Conservation (phyloP, 2,888 invertebrate genomes). For the Tetrapedia diversipes region DNA sequence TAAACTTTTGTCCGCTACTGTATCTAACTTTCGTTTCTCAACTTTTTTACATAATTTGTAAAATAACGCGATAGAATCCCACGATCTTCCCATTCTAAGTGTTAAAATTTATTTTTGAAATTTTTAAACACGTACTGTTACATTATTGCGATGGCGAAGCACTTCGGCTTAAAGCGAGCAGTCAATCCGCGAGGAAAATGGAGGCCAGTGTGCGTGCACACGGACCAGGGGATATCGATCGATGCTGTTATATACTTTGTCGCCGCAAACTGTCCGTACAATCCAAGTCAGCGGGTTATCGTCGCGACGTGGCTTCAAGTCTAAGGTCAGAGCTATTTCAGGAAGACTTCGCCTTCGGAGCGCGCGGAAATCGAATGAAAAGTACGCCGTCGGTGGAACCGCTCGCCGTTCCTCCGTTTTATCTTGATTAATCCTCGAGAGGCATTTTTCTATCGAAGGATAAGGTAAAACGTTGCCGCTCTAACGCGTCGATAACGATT, state of each 20-base stretch:
- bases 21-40: too few species aligned
- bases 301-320: conserved; percentile 61
- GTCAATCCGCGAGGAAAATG: conserved; percentile 24
- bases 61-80: too few species aligned
- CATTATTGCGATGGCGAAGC: background rate
- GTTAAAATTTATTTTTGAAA: too few species aligned
- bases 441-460: too few species aligned
- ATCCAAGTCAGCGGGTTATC: conserved; percentile 50
- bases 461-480: too few species aligned
- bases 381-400: background rate
- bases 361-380: conserved; percentile 27
- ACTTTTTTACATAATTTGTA: too few species aligned
- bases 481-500: too few species aligned
- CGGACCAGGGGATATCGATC: conserved; percentile 37
- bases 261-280: conserved; percentile 26
- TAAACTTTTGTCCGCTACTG: too few species aligned
- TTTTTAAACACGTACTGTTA: too few species aligned
- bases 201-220: background rate
- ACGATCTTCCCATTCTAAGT: too few species aligned
- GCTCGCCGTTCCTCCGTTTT: background rate
- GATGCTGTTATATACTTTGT: background rate
- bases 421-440: background rate
- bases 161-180: background rate
- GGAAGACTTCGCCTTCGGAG: conserved; percentile 36
- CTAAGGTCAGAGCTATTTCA: conserved; percentile 62